Conservation (phyloP, 2,113 vertebrate genomes). For the Syngnathus typhle region DNA sequence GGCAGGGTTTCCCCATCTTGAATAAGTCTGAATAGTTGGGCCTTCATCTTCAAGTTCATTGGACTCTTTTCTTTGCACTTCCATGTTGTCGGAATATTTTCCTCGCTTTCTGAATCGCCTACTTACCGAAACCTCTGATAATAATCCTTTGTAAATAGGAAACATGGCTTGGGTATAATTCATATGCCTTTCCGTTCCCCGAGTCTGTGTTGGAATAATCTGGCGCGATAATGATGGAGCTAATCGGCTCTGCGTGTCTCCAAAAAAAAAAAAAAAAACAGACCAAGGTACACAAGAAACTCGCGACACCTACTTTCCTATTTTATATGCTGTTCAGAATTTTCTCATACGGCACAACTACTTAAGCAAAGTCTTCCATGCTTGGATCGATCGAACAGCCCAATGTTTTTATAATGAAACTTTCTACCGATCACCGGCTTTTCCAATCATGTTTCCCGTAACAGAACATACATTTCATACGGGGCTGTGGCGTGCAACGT, state of each 20-base stretch:
- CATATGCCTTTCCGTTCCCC: slow-evolving; percentile 58
- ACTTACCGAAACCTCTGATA: slow-evolving; percentile 54
- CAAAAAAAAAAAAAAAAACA: slow-evolving; percentile 28
- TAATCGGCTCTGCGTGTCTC: slow-evolving; percentile 61
- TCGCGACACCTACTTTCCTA: too few species aligned
- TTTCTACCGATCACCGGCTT: slow-evolving; percentile 47
- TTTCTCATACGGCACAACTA: neutral
- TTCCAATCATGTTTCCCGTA: slow-evolving; percentile 51
- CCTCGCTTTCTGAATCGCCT: slow-evolving; percentile 53
- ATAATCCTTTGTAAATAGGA: slow-evolving; percentile 67
- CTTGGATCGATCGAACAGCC: slow-evolving; percentile 1
- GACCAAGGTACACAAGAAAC: slow-evolving; percentile 47
- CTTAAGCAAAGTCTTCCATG: slow-evolving; percentile 15
- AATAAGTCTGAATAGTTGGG: neutral
- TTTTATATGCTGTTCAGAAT: slow-evolving; percentile 16
- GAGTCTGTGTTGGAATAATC: slow-evolving; percentile 63
- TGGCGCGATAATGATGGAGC: slow-evolving; percentile 60
- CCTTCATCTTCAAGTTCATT: neutral
- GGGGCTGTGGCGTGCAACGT: slow-evolving; percentile 36
- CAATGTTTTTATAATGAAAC: slow-evolving; percentile 44
- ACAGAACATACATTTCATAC: slow-evolving; percentile 55
- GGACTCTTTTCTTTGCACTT: neutral
- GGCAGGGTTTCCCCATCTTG: neutral
- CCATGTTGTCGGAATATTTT: slow-evolving; percentile 44
- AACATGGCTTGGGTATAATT: slow-evolving; percentile 65